phyloP scores from a whole-genome alignment of 1,140 invertebrate species.

The Aphelinus certus region DNA sequence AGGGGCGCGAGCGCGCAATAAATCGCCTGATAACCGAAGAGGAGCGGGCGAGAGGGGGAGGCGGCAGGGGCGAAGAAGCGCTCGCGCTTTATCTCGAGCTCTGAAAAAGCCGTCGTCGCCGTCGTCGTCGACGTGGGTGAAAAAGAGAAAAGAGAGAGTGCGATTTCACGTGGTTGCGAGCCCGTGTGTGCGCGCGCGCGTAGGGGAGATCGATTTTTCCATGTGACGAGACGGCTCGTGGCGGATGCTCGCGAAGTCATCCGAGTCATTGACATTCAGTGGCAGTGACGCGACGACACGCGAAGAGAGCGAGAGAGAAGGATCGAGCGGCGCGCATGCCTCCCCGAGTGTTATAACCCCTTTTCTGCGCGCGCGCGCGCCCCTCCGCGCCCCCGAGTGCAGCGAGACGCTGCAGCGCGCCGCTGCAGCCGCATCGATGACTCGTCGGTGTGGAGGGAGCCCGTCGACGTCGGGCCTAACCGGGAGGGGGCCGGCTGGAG shows the following conservation, averaged over 20 bases:
- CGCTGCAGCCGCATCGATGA: constrained; percentile 47
- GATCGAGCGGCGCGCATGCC: constrained; percentile 35
- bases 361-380: background rate
- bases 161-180: background rate
- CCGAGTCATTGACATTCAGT: constrained; percentile 60
- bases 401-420: no score
- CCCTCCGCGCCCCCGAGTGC: no score
- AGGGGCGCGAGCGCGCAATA: no score
- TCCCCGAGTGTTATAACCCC: constrained; percentile 12
- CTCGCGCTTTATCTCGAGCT: no score
- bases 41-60: background rate
- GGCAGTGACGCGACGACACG: no score
- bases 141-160: background rate
- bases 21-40: no score
- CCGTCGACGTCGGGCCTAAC: no score
- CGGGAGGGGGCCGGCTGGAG: no score
- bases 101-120: no score
- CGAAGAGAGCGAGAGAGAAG: no score
- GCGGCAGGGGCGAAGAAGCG: background rate
- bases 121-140: no score
- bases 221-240: constrained; percentile 40
- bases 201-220: constrained; percentile 31
- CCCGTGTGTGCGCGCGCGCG: no score
- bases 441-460: constrained; percentile 1
- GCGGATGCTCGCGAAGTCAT: constrained; percentile 58